These are phyloP conservation scores for Hirtodrosophila alboralis DNA, from an alignment of 2,888 invertebrate genomes.

Conservation along the genomic window DNA sequence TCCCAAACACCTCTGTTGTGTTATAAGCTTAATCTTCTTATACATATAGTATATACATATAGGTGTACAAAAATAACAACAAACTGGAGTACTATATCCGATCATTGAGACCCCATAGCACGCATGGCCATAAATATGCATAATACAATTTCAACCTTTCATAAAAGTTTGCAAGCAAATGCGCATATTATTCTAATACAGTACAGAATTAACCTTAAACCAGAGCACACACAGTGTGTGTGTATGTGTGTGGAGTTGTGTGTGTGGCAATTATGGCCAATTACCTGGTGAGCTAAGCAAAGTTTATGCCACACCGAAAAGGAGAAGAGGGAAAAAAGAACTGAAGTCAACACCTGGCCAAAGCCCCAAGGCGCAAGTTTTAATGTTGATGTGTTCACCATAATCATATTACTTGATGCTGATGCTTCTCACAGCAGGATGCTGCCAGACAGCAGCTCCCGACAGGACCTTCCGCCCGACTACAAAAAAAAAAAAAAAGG, in stretches of 20 bases:
- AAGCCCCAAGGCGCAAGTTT: slow-evolving; percentile 31
- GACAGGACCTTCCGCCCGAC: too few relatives aligned
- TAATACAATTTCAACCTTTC: slow-evolving; percentile 72
- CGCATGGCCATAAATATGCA: slow-evolving; percentile 70
- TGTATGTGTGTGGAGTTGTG: slow-evolving; percentile 20
- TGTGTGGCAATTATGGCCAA: slow-evolving; percentile 71
- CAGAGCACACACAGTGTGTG: slow-evolving; percentile 16
- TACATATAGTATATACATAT: not conserved
- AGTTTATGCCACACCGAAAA: slow-evolving; percentile 29
- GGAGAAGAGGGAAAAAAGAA: slow-evolving; percentile 18
- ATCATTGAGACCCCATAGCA: slow-evolving; percentile 37
- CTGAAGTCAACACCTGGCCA: slow-evolving; percentile 34
- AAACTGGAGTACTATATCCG: slow-evolving; percentile 28
- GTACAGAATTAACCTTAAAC: slow-evolving; percentile 56
- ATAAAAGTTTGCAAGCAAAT: slow-evolving; percentile 80
- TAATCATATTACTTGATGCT: slow-evolving; percentile 72
- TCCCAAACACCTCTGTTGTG: slow-evolving; percentile 13
- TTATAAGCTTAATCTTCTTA: slow-evolving; percentile 37
- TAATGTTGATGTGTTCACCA: slow-evolving; percentile 64
- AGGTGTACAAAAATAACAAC: not conserved
- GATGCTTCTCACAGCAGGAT: slow-evolving; percentile 35
- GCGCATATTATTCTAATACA: slow-evolving; percentile 76
- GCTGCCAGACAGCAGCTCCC: too few relatives aligned
- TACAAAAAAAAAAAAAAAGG: slow-evolving; percentile 13
- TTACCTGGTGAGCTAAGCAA: slow-evolving; percentile 55